A percentile compares a stretch with the other conserved stretches of the same genome.
These are phyloP conservation scores for Samia ricini DNA, from an alignment of 1,140 invertebrate genomes.

Conservation along the genomic window DNA sequence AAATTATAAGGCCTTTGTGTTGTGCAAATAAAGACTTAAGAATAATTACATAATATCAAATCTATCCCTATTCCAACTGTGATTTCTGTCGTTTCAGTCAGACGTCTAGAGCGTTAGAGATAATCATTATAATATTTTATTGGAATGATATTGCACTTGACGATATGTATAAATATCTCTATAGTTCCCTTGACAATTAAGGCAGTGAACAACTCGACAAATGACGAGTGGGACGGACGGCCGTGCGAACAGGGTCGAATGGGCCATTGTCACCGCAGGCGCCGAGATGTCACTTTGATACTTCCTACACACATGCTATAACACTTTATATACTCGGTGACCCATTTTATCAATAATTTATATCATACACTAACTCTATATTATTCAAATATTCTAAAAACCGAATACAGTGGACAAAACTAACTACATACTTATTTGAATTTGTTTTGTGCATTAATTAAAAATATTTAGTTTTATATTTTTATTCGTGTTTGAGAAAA, in stretches of 20 bases:
- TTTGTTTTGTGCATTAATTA: neutral
- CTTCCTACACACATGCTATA: slow-evolving; percentile 40
- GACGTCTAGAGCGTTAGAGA: too few species aligned
- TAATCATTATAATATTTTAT: neutral
- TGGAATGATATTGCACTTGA: neutral
- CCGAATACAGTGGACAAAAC: neutral
- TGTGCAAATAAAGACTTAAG: too few species aligned
- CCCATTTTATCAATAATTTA: neutral
- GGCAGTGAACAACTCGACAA: slow-evolving; percentile 60
- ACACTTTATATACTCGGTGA: slow-evolving; percentile 14
- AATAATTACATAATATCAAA: too few species aligned
- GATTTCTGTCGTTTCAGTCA: too few species aligned
- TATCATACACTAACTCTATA: neutral
- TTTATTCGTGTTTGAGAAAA: too few species aligned
- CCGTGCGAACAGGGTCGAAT: slow-evolving; percentile 69
- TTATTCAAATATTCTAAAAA: neutral
- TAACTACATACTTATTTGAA: neutral
- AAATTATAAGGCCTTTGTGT: too few species aligned
- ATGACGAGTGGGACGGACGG: slow-evolving; percentile 53
- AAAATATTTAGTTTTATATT: too few species aligned
- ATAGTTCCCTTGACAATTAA: slow-evolving; percentile 42
- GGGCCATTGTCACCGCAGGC: slow-evolving; percentile 61
- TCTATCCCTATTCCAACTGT: too few species aligned
- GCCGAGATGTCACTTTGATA: slow-evolving; percentile 49
- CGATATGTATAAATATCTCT: neutral